A percentile compares a stretch with the other conserved stretches of the same genome.
Conservation (phyloP, 2,797 vertebrate genomes). For the Phrynocephalus forsythii region DNA sequence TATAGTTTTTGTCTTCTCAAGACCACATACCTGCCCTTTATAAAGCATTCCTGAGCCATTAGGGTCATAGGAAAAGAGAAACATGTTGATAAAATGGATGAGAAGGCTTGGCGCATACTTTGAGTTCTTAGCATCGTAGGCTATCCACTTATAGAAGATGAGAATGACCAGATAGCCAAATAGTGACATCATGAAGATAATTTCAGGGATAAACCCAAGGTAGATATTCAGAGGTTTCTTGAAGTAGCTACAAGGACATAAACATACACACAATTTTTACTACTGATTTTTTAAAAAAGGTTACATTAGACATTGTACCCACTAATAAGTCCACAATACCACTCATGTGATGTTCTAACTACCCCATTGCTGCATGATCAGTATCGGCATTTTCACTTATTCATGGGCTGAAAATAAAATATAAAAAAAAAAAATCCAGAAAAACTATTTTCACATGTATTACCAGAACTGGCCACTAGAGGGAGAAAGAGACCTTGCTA, state of each 20-base stretch:
- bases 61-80: conserved; percentile 93
- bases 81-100: conserved; percentile 99
- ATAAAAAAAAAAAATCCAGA: too few relatives aligned
- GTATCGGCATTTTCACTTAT: too few relatives aligned
- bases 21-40: conserved; percentile 88
- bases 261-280: neutral
- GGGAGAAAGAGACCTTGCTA: too few relatives aligned
- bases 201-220: conserved; percentile 95
- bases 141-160: conserved; percentile 94
- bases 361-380: too few relatives aligned
- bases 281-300: neutral
- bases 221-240: conserved; percentile 94
- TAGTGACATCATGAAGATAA: conserved; percentile 92
- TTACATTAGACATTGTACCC: neutral
- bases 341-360: too few relatives aligned
- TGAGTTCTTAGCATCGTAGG: conserved; percentile 85
- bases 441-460: too few relatives aligned
- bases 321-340: neutral
- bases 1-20: rapidly evolving
- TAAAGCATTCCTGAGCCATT: conserved; percentile 84
- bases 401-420: too few relatives aligned
- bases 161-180: conserved; percentile 95
- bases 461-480: too few relatives aligned
- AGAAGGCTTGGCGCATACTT: conserved; percentile 92
- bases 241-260: conserved; percentile 86